Percentiles rank a stretch among this genome's conserved stretches.
phyloP scores from a whole-genome alignment of 2,797 vertebrate species.

The Mionectes olivaceus region DNA sequence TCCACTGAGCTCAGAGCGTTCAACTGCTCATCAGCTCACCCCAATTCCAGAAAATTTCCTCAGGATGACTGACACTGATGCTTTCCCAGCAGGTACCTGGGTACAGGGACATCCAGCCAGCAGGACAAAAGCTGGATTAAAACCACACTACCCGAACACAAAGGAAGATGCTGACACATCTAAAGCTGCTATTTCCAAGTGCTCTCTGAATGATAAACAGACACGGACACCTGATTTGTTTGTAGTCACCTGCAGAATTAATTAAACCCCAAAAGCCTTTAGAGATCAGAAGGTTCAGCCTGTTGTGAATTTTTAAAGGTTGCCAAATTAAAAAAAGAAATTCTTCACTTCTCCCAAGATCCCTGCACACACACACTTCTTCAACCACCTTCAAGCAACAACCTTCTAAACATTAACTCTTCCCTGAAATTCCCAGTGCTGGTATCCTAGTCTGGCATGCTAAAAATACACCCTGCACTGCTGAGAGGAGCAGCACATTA shows the following conservation, averaged over 20 bases:
- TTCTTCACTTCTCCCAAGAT: not conserved
- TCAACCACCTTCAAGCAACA: not conserved
- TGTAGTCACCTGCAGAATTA: conserved; percentile 27
- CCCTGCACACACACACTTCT: not conserved
- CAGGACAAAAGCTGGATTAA: not conserved
- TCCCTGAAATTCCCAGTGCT: not conserved
- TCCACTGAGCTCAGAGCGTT: not conserved
- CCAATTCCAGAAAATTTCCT: not conserved
- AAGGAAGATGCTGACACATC: not conserved
- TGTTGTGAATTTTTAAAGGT: not conserved
- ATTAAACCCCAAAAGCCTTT: not conserved
- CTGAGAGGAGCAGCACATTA: not conserved
- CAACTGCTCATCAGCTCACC: not conserved
- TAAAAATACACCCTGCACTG: not conserved
- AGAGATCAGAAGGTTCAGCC: conserved; percentile 12
- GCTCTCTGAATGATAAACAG: not conserved
- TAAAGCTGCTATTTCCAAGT: not conserved
- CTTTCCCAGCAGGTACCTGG: not conserved
- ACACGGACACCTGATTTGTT: not conserved
- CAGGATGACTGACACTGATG: not conserved
- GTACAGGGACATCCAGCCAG: not conserved
- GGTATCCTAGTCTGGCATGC: not conserved
- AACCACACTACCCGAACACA: not conserved
- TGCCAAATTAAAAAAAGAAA: not conserved
- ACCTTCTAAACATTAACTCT: not conserved